Conservation (phyloP, 53 echinoderm and acorn worm species). For the Patiria pectinifera region DNA sequence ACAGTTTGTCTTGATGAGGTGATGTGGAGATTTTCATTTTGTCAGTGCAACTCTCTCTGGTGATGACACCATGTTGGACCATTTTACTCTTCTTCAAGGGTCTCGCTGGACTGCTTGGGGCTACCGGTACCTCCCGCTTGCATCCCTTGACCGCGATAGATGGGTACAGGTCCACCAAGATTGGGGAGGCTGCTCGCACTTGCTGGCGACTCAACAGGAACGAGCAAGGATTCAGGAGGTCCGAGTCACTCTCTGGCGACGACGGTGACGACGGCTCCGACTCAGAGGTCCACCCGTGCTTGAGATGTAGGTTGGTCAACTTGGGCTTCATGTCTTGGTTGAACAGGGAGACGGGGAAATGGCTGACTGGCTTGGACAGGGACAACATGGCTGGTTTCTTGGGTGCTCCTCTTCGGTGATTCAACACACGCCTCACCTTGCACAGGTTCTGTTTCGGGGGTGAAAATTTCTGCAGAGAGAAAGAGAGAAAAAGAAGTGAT, state of each 20-base stretch:
- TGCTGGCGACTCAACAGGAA: background rate
- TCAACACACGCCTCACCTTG: background rate
- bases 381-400: slow-evolving; percentile 30
- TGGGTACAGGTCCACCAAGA: slow-evolving; percentile 31
- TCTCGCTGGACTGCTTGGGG: background rate
- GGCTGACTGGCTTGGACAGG: slow-evolving; percentile 22
- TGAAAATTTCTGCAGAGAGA: slow-evolving; percentile 4
- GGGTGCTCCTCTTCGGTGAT: background rate
- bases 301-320: slow-evolving; percentile 30
- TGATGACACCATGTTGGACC: background rate
- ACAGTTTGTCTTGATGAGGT: background rate
- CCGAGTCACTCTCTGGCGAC: background rate
- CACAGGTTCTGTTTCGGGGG: background rate
- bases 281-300: slow-evolving; percentile 4
- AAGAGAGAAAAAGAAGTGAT: background rate
- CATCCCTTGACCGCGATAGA: background rate
- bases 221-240: slow-evolving; percentile 6
- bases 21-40: background rate
- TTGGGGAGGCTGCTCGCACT: slow-evolving; percentile 18
- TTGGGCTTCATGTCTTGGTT: background rate
- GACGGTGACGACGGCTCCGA: slow-evolving; percentile 14
- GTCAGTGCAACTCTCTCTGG: background rate
- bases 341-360: slow-evolving; percentile 10
- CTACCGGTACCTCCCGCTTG: slow-evolving; percentile 14
- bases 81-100: background rate